phyloP scores from a whole-genome alignment of 2,113 vertebrate species.

The Riparia riparia region DNA sequence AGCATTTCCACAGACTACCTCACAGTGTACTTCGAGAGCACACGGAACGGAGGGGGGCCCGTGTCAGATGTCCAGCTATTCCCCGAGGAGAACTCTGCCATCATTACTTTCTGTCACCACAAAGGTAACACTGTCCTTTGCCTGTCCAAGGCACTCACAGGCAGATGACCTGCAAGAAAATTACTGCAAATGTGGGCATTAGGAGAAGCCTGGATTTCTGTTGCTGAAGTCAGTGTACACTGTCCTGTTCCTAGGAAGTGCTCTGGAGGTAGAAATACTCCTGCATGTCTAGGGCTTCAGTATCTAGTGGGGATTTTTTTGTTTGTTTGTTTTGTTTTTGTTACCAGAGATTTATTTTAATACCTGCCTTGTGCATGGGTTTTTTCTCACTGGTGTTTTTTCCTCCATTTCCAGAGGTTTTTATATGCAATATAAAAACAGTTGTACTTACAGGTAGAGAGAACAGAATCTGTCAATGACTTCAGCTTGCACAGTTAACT shows the following conservation, averaged over 20 bases:
- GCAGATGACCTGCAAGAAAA: neutral
- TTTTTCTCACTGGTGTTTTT: neutral
- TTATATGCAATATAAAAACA: neutral
- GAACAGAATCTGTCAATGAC: neutral
- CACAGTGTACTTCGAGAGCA: slow-evolving; percentile 81
- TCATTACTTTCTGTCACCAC: slow-evolving; percentile 81
- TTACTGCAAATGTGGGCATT: neutral
- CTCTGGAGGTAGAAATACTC: neutral
- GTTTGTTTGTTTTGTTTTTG: neutral
- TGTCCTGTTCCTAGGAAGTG: neutral
- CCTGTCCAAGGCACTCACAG: neutral
- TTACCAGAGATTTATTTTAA: neutral
- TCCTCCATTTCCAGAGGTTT: neutral
- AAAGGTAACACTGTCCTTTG: slow-evolving; percentile 75
- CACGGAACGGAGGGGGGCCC: slow-evolving; percentile 53
- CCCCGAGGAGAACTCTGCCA: slow-evolving; percentile 73
- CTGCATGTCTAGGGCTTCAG: neutral
- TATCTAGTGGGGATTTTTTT: neutral
- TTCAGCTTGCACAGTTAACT: neutral
- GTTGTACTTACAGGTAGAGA: neutral
- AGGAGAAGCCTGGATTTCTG: neutral
- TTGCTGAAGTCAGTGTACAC: accelerated
- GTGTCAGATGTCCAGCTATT: slow-evolving; percentile 61
- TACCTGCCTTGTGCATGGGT: neutral
- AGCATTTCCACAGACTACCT: slow-evolving; percentile 52